Evolutionary conservation across 2,113 vertebrate genomes (phyloP).

Genomic region (Argyrosomus japonicus): DNA sequence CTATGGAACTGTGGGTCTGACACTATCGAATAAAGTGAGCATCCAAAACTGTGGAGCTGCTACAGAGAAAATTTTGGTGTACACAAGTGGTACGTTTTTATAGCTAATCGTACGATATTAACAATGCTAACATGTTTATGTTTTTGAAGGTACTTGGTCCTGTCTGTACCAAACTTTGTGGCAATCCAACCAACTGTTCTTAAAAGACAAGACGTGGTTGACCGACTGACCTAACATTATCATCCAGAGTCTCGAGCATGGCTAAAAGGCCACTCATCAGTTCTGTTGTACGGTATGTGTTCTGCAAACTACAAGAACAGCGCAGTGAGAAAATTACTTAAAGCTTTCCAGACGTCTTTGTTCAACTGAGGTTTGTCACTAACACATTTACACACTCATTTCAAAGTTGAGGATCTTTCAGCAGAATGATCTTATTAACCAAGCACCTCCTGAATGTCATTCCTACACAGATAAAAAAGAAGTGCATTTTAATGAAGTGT

Average conservation of each 20-base stretch:
- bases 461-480: slow-evolving; percentile 61
- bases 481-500: slow-evolving; percentile 71
- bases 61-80: too few species aligned
- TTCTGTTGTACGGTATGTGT: background rate
- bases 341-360: slow-evolving; percentile 27
- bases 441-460: slow-evolving; percentile 66
- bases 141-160: too few species aligned
- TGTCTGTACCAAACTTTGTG: background rate
- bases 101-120: too few species aligned
- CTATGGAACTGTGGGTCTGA: too few species aligned
- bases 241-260: too few species aligned
- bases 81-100: too few species aligned
- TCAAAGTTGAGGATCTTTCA: slow-evolving; percentile 59
- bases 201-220: background rate
- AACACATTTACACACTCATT: slow-evolving; percentile 2
- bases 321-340: background rate
- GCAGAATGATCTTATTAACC: slow-evolving; percentile 75
- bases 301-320: background rate
- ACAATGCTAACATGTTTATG: too few species aligned
- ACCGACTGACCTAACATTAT: background rate
- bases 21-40: too few species aligned
- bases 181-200: background rate
- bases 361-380: slow-evolving; percentile 16
- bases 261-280: too few species aligned
- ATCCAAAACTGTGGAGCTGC: too few species aligned